These are phyloP conservation scores for Terrapene triunguis DNA, from an alignment of 2,113 vertebrate genomes.

Conservation along the genomic window DNA sequence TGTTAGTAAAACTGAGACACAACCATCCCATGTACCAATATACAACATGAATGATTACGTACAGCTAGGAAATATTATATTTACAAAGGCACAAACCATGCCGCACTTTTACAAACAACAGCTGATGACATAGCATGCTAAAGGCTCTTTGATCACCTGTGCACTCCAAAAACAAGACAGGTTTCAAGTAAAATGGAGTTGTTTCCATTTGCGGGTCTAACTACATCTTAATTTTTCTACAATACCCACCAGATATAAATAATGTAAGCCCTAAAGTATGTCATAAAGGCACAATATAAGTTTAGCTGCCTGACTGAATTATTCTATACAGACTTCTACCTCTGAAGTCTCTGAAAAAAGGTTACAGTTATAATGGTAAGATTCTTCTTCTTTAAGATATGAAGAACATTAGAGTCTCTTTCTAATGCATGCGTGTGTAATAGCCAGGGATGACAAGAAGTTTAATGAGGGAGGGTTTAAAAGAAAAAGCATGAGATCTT, in stretches of 20 bases:
- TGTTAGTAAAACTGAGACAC: slow-evolving; percentile 19
- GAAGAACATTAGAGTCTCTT: background rate
- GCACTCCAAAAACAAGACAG: slow-evolving; percentile 43
- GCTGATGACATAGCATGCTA: slow-evolving; percentile 27
- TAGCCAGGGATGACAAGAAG: background rate
- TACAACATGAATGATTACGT: slow-evolving; percentile 35
- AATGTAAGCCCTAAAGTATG: slow-evolving; percentile 67
- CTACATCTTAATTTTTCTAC: slow-evolving; percentile 26
- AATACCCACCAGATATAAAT: slow-evolving; percentile 62
- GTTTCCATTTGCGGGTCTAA: slow-evolving; percentile 18
- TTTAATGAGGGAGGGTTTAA: slow-evolving; percentile 4
- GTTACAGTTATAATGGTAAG: slow-evolving; percentile 4
- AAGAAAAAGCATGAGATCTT: slow-evolving; percentile 1
- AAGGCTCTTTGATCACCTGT: slow-evolving; percentile 36
- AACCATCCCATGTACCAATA: slow-evolving; percentile 10
- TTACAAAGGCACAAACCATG: slow-evolving; percentile 37
- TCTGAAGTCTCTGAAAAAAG: slow-evolving; percentile 41
- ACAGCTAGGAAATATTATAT: slow-evolving; percentile 45
- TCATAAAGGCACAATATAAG: slow-evolving; percentile 60
- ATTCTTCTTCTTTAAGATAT: background rate
- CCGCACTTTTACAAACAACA: background rate
- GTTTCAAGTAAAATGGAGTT: slow-evolving; percentile 36
- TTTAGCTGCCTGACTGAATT: slow-evolving; percentile 65
- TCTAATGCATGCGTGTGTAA: background rate
- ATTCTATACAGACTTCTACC: slow-evolving; percentile 30